A percentile compares a stretch with the other conserved stretches of the same genome.
phyloP scores from a whole-genome alignment of 2,888 invertebrate genomes.

The Nebria brevicollis region DNA sequence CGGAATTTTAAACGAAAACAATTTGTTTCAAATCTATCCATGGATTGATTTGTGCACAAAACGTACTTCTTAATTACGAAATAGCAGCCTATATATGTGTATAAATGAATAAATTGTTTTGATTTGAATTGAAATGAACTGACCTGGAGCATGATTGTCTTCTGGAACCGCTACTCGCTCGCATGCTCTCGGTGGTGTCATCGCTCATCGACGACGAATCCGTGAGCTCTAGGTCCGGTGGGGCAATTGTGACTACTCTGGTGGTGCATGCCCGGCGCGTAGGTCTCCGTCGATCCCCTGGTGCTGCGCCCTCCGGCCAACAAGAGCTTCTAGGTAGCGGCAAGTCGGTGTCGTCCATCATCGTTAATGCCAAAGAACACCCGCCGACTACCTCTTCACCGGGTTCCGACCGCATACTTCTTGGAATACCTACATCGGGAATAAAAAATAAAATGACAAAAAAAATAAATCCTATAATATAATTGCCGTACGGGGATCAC shows the following conservation, averaged over 20 bases:
- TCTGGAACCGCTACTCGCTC: slow-evolving; percentile 2
- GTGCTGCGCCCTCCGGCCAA: slow-evolving; percentile 15
- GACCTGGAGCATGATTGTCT: slow-evolving; percentile 17
- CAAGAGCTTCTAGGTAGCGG: slow-evolving; percentile 3
- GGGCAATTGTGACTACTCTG: slow-evolving; percentile 8
- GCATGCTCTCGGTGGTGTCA: slow-evolving; percentile 11
- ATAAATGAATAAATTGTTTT: too few species aligned
- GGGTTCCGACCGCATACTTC: slow-evolving; percentile 33
- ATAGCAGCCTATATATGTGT: too few species aligned
- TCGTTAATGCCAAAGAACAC: background rate
- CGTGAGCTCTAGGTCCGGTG: slow-evolving; percentile 36
- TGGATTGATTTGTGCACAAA: too few species aligned
- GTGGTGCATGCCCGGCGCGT: slow-evolving; percentile 37
- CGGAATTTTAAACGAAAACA: too few species aligned
- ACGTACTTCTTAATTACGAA: too few species aligned
- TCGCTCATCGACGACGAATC: slow-evolving; percentile 41
- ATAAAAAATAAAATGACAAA: background rate
- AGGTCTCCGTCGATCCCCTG: slow-evolving; percentile 18
- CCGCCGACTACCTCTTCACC: slow-evolving; percentile 14
- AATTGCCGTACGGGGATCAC: background rate
- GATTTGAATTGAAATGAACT: slow-evolving; percentile 48
- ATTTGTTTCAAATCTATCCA: background rate
- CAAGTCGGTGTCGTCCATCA: slow-evolving; percentile 8
- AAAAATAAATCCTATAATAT: background rate
- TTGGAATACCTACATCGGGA: background rate